phyloP scores from a whole-genome alignment of 2,797 vertebrate species.

The Coccyzus lansbergi region DNA sequence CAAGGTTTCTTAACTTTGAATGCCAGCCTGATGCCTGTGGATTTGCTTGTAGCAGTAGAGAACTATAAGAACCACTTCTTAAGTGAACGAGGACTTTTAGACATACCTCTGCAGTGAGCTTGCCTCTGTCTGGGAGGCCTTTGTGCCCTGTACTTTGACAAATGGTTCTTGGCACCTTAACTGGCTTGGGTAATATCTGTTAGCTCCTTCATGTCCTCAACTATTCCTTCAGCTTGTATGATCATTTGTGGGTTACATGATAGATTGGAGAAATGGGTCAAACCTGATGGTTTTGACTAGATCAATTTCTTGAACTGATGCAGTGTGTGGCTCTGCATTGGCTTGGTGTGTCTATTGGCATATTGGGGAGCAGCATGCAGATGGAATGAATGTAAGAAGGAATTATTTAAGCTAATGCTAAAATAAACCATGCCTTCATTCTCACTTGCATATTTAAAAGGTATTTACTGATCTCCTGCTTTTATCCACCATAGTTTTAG shows the following conservation, averaged over 20 bases:
- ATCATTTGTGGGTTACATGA: background rate
- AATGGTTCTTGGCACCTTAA: background rate
- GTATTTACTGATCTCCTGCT: background rate
- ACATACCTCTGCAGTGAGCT: background rate
- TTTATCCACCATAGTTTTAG: background rate
- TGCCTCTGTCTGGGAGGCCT: background rate
- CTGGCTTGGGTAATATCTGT: background rate
- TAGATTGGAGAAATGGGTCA: background rate
- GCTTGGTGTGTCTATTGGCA: accelerated
- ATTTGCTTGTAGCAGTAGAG: background rate
- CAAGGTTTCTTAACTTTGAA: background rate
- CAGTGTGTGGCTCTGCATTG: background rate
- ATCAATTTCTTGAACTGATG: background rate
- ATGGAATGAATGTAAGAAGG: accelerated
- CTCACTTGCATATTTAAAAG: background rate
- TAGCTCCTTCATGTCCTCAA: background rate
- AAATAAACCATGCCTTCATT: background rate
- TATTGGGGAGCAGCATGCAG: background rate
- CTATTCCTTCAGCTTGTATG: background rate
- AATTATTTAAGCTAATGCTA: background rate
- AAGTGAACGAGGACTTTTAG: background rate
- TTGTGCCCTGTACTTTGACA: background rate
- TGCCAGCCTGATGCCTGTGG: background rate
- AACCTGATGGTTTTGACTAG: background rate
- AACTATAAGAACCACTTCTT: background rate